Evolutionary conservation across 1,140 invertebrate species (phyloP).

Genomic region (Bicyclus anynana): DNA sequence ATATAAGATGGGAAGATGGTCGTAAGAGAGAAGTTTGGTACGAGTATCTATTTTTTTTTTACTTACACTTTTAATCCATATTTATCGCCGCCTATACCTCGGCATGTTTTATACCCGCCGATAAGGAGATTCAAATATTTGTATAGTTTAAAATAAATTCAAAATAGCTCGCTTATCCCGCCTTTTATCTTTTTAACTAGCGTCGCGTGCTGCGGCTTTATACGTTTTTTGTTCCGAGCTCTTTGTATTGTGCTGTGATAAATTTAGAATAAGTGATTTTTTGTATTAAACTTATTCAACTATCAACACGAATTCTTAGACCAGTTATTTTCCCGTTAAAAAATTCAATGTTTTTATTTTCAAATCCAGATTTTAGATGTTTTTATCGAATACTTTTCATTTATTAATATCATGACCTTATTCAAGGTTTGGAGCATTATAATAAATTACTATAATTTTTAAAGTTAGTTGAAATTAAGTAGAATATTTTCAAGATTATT

Average conservation of each 20-base stretch:
- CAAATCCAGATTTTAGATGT: too few species aligned
- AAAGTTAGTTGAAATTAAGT: too few species aligned
- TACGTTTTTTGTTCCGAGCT: neutral
- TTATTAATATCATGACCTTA: too few species aligned
- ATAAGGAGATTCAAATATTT: slow-evolving; percentile 20
- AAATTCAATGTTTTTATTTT: too few species aligned
- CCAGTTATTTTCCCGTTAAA: neutral
- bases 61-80: neutral
- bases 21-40: too few species aligned
- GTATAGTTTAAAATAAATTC: slow-evolving; percentile 21
- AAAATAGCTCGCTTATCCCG: slow-evolving; percentile 10
- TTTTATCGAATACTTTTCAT: too few species aligned
- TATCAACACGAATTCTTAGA: neutral
- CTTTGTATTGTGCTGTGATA: slow-evolving; percentile 1
- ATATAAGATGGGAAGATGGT: too few species aligned
- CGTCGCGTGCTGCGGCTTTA: slow-evolving; percentile 9
- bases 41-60: neutral
- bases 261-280: slow-evolving; percentile 4
- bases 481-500: too few species aligned
- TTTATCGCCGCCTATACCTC: slow-evolving; percentile 6
- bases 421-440: too few species aligned
- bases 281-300: neutral
- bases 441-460: too few species aligned
- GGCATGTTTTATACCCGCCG: slow-evolving; percentile 13
- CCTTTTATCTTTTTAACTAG: slow-evolving; percentile 6